Evolutionary conservation across 1,140 invertebrate species (phyloP).

Genomic region (Phymorhynchus buccinoides): DNA sequence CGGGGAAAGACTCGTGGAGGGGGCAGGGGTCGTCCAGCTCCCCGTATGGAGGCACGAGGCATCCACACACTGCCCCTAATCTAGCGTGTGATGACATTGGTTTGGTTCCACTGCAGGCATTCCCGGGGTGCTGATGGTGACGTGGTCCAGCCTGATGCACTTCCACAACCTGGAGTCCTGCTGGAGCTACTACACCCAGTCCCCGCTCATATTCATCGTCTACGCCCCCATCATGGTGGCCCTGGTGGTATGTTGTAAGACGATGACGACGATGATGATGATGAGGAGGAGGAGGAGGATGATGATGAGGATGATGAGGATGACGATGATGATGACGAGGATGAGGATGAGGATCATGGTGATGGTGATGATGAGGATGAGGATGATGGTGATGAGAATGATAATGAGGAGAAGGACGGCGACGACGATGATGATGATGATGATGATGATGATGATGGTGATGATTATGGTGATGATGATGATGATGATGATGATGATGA

Average conservation of each 20-base stretch:
- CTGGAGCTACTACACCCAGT: slow-evolving; percentile 73
- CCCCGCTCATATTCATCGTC: slow-evolving; percentile 73
- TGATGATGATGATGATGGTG: not conserved
- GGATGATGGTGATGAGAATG: not conserved
- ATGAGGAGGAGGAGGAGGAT: too few species aligned
- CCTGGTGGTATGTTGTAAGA: slow-evolving; percentile 73
- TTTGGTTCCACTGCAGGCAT: slow-evolving; percentile 72
- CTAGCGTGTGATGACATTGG: not conserved
- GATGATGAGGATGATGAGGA: not conserved
- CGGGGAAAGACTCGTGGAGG: too few species aligned
- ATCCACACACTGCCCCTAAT: too few species aligned
- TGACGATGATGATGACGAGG: not conserved
- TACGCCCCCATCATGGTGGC: slow-evolving; percentile 73
- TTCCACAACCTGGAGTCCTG: slow-evolving; percentile 65
- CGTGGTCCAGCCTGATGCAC: slow-evolving; percentile 72
- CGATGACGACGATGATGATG: not conserved
- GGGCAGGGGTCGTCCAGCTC: too few species aligned
- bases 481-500: slow-evolving; percentile 25
- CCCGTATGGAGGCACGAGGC: too few species aligned
- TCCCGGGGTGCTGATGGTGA: slow-evolving; percentile 70
- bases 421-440: slow-evolving; percentile 1
- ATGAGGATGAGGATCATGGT: not conserved
- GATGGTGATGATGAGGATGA: not conserved
- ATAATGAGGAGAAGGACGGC: not conserved
- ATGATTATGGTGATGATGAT: not conserved